phyloP scores from a whole-genome alignment of 1,140 invertebrate species.

The Conopomorpha cramerella region DNA sequence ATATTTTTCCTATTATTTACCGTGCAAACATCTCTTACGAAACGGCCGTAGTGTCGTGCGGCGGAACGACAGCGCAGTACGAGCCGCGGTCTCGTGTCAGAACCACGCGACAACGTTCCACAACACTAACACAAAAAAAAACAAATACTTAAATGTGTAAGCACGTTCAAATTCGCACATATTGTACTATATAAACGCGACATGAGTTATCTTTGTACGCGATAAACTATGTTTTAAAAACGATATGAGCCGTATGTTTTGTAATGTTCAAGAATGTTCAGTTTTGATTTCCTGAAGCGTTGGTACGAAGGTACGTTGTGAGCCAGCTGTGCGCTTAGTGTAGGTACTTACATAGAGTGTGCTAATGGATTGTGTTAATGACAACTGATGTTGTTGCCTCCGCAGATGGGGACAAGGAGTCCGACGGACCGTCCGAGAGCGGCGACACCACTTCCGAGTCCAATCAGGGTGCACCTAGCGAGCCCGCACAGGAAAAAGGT shows the following conservation, averaged over 20 bases:
- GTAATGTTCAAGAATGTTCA: conserved; percentile 43
- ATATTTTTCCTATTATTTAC: conserved; percentile 45
- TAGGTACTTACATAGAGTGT: background rate
- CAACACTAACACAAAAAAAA: too few species aligned
- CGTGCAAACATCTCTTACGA: conserved; percentile 29
- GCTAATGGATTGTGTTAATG: conserved; percentile 6
- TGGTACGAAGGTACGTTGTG: conserved; percentile 40
- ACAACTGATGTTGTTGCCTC: conserved; percentile 9
- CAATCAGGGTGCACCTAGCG: conserved; percentile 35
- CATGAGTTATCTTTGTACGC: too few species aligned
- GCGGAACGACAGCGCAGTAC: too few species aligned
- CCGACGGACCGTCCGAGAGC: conserved; percentile 54
- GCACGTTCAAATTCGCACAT: too few species aligned
- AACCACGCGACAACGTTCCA: too few species aligned
- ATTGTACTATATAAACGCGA: too few species aligned
- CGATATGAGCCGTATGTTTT: too few species aligned
- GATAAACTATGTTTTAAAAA: too few species aligned
- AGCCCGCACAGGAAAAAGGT: conserved; percentile 57
- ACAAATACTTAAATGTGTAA: too few species aligned
- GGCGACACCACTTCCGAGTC: conserved; percentile 56
- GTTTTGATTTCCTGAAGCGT: conserved; percentile 46
- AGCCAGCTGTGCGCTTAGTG: background rate
- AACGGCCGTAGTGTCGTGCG: too few species aligned
- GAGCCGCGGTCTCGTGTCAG: too few species aligned
- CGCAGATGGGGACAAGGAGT: conserved; percentile 57